Conservation (phyloP, 2,797 vertebrate species). For the Centropyge bicolor region DNA sequence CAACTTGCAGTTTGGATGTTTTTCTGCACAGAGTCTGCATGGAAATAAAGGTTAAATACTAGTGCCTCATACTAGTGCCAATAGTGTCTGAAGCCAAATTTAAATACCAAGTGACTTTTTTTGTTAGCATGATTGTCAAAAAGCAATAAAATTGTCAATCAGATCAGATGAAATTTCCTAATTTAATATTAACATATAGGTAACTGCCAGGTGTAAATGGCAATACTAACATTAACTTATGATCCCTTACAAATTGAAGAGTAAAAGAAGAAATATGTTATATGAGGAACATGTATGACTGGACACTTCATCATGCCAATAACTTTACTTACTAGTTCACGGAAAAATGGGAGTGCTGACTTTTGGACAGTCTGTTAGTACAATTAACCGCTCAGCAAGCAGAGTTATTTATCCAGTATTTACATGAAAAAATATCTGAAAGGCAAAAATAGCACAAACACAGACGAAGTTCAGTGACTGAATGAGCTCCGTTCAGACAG, state of each 20-base stretch:
- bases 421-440: too few species aligned
- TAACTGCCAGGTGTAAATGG: background rate
- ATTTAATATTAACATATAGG: background rate
- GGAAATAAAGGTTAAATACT: background rate
- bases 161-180: background rate
- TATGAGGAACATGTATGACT: background rate
- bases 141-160: background rate
- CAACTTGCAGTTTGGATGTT: conserved; percentile 7
- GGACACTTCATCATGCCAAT: background rate
- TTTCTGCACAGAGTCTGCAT: conserved; percentile 8
- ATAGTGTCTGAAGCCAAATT: background rate
- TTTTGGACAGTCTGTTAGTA: too few species aligned
- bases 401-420: too few species aligned
- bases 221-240: background rate
- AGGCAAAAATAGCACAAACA: too few species aligned
- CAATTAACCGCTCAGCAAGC: too few species aligned
- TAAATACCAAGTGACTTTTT: background rate
- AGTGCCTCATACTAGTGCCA: background rate
- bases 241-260: background rate
- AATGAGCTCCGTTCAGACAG: too few species aligned
- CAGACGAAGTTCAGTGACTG: too few species aligned
- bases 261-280: background rate
- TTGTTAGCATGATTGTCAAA: background rate
- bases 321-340: too few species aligned
- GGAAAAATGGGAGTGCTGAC: too few species aligned